phyloP scores from a whole-genome alignment of 2,888 invertebrate species.

The Zygothrica quintamaculata region DNA sequence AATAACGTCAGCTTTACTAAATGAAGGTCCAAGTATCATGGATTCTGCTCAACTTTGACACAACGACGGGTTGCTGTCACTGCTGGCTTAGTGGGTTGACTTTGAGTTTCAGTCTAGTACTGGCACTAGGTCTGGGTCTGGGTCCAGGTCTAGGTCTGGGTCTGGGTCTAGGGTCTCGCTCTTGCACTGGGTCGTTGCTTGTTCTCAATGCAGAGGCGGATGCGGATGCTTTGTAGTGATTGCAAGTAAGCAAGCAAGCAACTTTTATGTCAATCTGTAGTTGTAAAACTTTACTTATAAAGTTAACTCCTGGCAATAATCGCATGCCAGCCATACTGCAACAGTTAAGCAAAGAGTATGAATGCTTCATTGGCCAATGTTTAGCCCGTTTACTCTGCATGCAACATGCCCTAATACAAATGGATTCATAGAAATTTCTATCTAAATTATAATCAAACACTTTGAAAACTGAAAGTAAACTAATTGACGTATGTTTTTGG shows the following conservation, averaged over 20 bases:
- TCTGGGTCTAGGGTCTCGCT: conserved; percentile 4
- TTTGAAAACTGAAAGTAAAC: neutral
- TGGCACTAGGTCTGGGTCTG: conserved; percentile 1
- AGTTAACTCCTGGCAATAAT: conserved; percentile 54
- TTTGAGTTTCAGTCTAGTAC: neutral
- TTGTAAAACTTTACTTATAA: conserved; percentile 60
- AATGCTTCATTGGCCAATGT: conserved; percentile 7
- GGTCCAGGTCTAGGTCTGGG: neutral
- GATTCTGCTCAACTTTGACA: conserved; percentile 65
- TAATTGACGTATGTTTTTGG: conserved; percentile 24
- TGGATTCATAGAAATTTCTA: no score
- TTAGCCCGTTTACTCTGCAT: neutral
- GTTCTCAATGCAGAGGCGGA: conserved; percentile 9
- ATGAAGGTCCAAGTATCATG: conserved; percentile 75
- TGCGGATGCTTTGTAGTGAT: conserved; percentile 49
- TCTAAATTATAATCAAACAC: neutral
- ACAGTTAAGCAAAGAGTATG: conserved; percentile 22
- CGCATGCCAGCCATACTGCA: conserved; percentile 51
- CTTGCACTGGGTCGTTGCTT: conserved; percentile 4
- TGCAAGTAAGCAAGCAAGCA: conserved; percentile 45
- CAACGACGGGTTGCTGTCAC: conserved; percentile 26
- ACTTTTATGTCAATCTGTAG: conserved; percentile 64
- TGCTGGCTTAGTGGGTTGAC: conserved; percentile 4
- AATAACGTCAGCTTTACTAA: conserved; percentile 73
- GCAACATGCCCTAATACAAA: no score